Evolutionary conservation across 2,888 invertebrate genomes (phyloP).

Genomic region (Xestobium rufovillosum): DNA sequence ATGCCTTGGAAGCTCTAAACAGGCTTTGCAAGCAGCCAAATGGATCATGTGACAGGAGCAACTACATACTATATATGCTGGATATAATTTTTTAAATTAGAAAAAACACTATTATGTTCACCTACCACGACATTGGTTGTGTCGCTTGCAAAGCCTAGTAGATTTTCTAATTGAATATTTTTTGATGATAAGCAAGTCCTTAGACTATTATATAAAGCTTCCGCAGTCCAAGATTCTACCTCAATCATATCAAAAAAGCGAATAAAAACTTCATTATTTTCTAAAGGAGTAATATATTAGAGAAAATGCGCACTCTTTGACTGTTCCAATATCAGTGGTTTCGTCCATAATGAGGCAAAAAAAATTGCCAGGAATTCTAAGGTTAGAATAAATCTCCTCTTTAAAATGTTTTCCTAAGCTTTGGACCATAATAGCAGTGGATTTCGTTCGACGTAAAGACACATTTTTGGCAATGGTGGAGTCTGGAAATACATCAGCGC

Average conservation of each 20-base stretch:
- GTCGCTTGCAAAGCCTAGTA: constrained; percentile 28
- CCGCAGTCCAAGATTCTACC: constrained; percentile 17
- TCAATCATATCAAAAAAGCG: constrained; percentile 26
- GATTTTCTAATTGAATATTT: constrained; percentile 22
- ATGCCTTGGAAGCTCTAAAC: constrained; percentile 30
- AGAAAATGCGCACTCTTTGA: too few species aligned
- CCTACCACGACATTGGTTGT: constrained; percentile 31
- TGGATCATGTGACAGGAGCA: constrained; percentile 35
- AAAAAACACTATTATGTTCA: constrained; percentile 24
- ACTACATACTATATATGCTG: too few species aligned
- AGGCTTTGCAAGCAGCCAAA: constrained; percentile 32
- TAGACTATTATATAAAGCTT: constrained; percentile 16
- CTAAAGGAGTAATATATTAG: too few species aligned
- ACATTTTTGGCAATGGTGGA: constrained; percentile 11
- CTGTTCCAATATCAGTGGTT: too few species aligned
- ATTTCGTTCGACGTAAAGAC: constrained; percentile 7
- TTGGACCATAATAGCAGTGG: constrained; percentile 4
- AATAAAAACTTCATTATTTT: constrained; percentile 9
- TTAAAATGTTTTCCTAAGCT: too few species aligned
- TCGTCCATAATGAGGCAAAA: too few species aligned
- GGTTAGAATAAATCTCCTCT: too few species aligned
- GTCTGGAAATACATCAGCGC: too few species aligned
- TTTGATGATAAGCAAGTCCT: constrained; percentile 10
- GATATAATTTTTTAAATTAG: too few species aligned
- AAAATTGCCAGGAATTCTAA: too few species aligned